phyloP scores from a whole-genome alignment of 2,113 vertebrate genomes.

The Monopterus albus region DNA sequence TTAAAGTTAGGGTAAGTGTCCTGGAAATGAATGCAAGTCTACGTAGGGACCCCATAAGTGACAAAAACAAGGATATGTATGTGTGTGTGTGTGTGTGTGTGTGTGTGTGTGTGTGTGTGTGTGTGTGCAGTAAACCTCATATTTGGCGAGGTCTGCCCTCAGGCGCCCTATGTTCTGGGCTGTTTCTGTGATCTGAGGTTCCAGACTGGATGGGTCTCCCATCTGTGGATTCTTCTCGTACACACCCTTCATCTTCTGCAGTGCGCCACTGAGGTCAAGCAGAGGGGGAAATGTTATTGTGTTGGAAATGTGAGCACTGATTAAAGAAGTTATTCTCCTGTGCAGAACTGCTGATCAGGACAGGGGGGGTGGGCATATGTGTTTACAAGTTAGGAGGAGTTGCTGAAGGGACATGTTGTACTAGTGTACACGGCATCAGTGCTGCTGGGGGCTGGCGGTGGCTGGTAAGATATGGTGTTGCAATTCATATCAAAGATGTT shows the following conservation, averaged over 20 bases:
- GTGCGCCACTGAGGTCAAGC: constrained; percentile 84
- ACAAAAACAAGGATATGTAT: too few species aligned
- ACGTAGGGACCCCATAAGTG: too few species aligned
- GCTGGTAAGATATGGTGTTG: neutral
- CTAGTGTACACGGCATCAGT: neutral
- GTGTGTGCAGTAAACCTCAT: constrained; percentile 84
- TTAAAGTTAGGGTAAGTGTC: too few species aligned
- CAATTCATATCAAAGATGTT: neutral
- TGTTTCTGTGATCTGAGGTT: constrained; percentile 91
- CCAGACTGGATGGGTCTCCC: constrained; percentile 92
- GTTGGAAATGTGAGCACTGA: constrained; percentile 6
- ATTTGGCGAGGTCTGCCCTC: constrained; percentile 90
- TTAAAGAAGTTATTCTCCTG: constrained; percentile 23
- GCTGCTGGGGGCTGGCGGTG: neutral
- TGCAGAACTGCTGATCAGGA: constrained; percentile 23
- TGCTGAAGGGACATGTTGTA: neutral
- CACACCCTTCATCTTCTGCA: constrained; percentile 97
- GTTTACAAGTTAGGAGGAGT: neutral
- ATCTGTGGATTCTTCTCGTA: constrained; percentile 95
- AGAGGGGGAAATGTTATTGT: constrained; percentile 2
- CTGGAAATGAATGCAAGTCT: too few species aligned
- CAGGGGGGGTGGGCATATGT: neutral
- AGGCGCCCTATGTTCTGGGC: constrained; percentile 88
- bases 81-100: too few species aligned
- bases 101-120: too few species aligned